phyloP scores from a whole-genome alignment of 1,140 invertebrate species.

The Druon quercuslanigerum region DNA sequence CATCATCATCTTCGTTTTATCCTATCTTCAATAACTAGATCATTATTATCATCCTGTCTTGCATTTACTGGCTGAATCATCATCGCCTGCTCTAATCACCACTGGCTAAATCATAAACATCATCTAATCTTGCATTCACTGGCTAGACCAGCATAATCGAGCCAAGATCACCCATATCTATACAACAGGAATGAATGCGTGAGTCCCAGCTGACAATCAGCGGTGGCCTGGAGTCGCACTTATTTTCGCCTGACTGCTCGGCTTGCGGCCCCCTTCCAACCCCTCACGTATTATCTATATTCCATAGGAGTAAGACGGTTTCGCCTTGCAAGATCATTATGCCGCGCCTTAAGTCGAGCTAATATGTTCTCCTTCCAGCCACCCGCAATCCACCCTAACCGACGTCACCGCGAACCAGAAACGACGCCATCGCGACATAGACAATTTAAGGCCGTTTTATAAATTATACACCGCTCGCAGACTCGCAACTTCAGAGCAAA shows the following conservation, averaged over 20 bases:
- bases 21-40: no score
- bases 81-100: no score
- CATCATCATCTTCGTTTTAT: no score
- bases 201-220: conserved; percentile 52
- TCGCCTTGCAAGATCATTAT: conserved; percentile 69
- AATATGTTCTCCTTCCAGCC: conserved; percentile 67
- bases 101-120: no score
- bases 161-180: no score
- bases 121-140: no score
- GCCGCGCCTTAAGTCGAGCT: conserved; percentile 75
- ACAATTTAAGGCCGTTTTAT: conserved; percentile 74
- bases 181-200: no score
- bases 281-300: conserved; percentile 43
- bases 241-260: conserved; percentile 69
- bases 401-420: conserved; percentile 54
- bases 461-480: conserved; percentile 61
- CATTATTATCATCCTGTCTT: no score
- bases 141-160: no score
- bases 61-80: no score
- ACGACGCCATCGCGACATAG: conserved; percentile 58
- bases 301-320: conserved; percentile 63
- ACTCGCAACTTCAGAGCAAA: conserved; percentile 35
- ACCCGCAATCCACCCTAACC: conserved; percentile 53
- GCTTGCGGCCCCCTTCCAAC: conserved; percentile 47
- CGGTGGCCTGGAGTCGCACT: conserved; percentile 68